A percentile compares a stretch with the other conserved stretches of the same genome.
Evolutionary conservation across 1,140 invertebrate species (phyloP).

Genomic region (Vanessa tameamea): DNA sequence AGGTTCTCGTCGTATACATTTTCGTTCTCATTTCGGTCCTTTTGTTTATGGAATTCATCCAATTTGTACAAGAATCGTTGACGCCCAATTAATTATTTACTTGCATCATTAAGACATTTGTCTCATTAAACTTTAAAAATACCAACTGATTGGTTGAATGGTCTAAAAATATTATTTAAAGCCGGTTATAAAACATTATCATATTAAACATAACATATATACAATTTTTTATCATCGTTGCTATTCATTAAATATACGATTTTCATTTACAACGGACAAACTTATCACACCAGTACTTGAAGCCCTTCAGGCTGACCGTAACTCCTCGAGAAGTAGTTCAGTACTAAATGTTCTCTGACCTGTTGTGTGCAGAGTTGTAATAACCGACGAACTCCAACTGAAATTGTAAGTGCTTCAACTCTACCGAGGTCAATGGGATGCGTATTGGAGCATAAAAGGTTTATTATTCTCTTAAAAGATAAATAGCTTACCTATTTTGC

Average conservation of each 20-base stretch:
- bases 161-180: no score
- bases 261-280: background rate
- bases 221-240: background rate
- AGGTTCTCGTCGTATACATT: no score
- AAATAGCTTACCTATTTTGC: no score
- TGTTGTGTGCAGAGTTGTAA: conserved; percentile 30
- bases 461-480: background rate
- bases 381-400: conserved; percentile 17
- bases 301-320: conserved; percentile 22
- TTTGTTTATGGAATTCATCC: no score
- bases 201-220: background rate
- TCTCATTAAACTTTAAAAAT: no score
- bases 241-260: background rate
- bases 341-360: conserved; percentile 29
- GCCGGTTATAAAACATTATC: background rate
- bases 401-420: conserved; percentile 5
- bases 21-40: no score
- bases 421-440: conserved; percentile 5
- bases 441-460: conserved; percentile 1
- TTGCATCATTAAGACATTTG: no score
- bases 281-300: background rate
- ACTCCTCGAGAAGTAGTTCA: conserved; percentile 30
- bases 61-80: no score
- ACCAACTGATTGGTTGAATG: no score
- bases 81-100: no score